Conservation (phyloP, 2,797 vertebrate species). For the Pteropus rufus region DNA sequence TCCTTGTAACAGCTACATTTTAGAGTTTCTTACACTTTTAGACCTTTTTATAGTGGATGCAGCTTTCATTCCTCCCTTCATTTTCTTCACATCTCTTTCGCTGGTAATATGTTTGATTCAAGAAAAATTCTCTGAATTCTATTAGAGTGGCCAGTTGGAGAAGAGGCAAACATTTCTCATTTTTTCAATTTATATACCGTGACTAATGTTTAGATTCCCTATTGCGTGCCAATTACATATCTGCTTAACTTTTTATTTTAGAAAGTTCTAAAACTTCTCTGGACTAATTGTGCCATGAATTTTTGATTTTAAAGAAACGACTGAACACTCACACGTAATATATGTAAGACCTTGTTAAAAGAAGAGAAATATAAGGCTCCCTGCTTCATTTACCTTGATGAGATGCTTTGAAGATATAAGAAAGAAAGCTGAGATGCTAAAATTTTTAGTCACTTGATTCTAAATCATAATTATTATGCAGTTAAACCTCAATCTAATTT, state of each 20-base stretch:
- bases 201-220: not conserved
- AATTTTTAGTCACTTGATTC: not conserved
- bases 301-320: not conserved
- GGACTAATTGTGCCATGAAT: not conserved
- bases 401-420: not conserved
- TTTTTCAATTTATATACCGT: not conserved
- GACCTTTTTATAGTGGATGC: not conserved
- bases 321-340: not conserved
- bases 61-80: not conserved
- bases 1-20: not conserved
- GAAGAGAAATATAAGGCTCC: not conserved
- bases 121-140: not conserved
- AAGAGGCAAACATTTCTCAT: not conserved
- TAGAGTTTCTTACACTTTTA: not conserved
- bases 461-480: conserved; percentile 28
- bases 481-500: conserved; percentile 11
- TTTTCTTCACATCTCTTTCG: not conserved
- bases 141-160: not conserved
- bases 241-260: not conserved
- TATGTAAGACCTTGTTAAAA: not conserved
- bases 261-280: not conserved
- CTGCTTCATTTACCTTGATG: not conserved
- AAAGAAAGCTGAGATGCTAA: not conserved
- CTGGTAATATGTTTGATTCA: not conserved
- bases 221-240: not conserved